A percentile compares a stretch with the other conserved stretches of the same genome.
Evolutionary conservation across 2,888 invertebrate genomes (phyloP).

Genomic region (Timema cristinae): DNA sequence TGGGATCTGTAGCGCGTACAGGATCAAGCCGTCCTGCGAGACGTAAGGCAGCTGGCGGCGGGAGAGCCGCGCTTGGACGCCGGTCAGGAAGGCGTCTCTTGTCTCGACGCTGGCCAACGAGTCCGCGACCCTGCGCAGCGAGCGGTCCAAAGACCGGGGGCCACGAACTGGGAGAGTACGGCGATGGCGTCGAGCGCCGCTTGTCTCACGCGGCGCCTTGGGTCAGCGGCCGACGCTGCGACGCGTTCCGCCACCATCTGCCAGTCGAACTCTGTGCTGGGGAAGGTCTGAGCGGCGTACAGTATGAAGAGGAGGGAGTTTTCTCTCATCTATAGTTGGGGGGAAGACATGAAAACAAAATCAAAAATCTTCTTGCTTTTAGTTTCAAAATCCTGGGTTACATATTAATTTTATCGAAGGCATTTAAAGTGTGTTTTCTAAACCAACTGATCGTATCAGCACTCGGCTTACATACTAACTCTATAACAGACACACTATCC

Average conservation of each 20-base stretch:
- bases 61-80: constrained; percentile 69
- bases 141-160: constrained; percentile 51
- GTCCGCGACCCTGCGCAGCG: constrained; percentile 17
- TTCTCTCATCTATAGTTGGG: constrained; percentile 56
- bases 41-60: constrained; percentile 69
- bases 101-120: constrained; percentile 23
- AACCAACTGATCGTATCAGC: no score
- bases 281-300: constrained; percentile 71
- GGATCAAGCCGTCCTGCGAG: constrained; percentile 65
- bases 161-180: constrained; percentile 68
- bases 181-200: constrained; percentile 76
- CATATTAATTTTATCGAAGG: no score
- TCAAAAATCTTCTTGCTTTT: no score
- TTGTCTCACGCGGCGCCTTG: constrained; percentile 70
- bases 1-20: constrained; percentile 67
- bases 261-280: constrained; percentile 63
- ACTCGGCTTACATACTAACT: no score
- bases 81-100: constrained; percentile 43
- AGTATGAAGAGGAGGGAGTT: constrained; percentile 72
- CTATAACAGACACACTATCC: no score
- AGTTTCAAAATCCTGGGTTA: no score
- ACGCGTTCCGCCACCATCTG: constrained; percentile 48
- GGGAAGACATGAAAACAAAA: no score
- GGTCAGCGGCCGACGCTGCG: constrained; percentile 50
- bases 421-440: no score